A percentile compares a stretch with the other conserved stretches of the same genome.
Evolutionary conservation across 2,888 invertebrate genomes (phyloP).

Genomic region (Stenurella melanura): DNA sequence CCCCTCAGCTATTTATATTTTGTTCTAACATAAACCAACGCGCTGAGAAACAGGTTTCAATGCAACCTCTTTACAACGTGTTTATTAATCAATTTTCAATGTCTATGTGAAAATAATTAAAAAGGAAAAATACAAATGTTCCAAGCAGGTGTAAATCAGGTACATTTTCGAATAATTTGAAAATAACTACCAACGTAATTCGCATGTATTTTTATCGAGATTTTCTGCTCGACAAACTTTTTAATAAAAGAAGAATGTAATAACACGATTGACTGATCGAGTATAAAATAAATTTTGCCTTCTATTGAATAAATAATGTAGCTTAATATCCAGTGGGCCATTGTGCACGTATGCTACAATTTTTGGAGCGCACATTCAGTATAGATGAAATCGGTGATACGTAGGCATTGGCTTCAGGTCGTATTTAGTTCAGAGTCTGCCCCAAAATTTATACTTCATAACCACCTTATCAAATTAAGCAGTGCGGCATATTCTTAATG

Average conservation of each 20-base stretch:
- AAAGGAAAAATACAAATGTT: no score
- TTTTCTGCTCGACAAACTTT: conserved; percentile 28
- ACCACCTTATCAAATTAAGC: no score
- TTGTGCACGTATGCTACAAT: conserved; percentile 29
- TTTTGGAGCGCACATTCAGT: conserved; percentile 24
- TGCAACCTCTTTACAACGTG: no score
- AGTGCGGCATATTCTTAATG: no score
- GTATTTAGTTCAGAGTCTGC: conserved; percentile 11
- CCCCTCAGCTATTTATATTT: no score
- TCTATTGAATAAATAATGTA: conserved; percentile 34
- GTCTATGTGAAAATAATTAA: no score
- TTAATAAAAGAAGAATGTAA: conserved; percentile 38
- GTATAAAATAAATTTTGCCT: conserved; percentile 32
- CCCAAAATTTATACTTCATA: not conserved
- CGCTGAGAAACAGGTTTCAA: no score
- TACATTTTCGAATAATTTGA: not conserved
- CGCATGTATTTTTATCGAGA: conserved; percentile 4
- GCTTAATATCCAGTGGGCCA: conserved; percentile 32
- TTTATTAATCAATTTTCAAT: no score
- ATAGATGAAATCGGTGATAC: not conserved
- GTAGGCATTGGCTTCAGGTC: conserved; percentile 12
- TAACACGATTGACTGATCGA: conserved; percentile 35
- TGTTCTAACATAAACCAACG: no score
- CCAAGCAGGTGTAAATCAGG: no score
- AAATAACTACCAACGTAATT: conserved; percentile 7